Base-by-base conservation (phyloP, 2,113 vertebrate species). In the Macrotus californicus region DNA sequence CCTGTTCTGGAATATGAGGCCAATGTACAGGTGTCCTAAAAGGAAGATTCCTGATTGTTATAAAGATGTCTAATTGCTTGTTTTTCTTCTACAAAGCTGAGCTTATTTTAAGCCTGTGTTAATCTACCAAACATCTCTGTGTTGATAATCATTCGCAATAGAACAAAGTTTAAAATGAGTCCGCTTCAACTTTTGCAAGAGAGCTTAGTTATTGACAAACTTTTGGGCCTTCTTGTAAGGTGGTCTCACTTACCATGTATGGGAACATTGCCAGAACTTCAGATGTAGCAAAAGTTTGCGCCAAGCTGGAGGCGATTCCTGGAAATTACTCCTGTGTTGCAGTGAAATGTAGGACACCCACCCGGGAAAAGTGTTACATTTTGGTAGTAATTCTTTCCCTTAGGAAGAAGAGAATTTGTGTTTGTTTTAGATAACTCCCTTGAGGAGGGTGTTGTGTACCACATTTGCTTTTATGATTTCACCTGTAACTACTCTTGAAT, bases 261-360 rank as follows among this genome's bases (percentile, higher is more conserved):
- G 6, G 41, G 26, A 89, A 56, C 39, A 31, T 34, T 67, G 59
- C 90, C 41, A 89, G 56, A 73, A 72, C 52, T 79, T 75, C 24
- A 69, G 29, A 18, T 48, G 59, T n/a, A 81, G 22, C 36, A 41
- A 36, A 87, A 11, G 31, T 87, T 94, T 84, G 29, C n/a, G 41
- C 31, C 46, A 82, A 46, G n/a, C 73, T 61, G 56, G 41, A 92
- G 16, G 50, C 80, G 76, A 84, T 92, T 96, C 96, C 85, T 94
- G 64, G 92, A 95, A 93, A 87, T 92, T 54, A 61, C 29, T 22
- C 22, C 8, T 83, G 22, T 88, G 22, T 56, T 84, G 48, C 80
- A 36, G 19, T 73, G 82, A 79, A 69, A 79, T 93, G 81, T 14
- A 52, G 54, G 43, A 7, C 86, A 90, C 31, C 29, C 41, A 69